Evolutionary conservation across 2,797 vertebrate species (phyloP), one percentile per base, ranked within the genome.

Genomic region (Oryzias sinensis): DNA sequence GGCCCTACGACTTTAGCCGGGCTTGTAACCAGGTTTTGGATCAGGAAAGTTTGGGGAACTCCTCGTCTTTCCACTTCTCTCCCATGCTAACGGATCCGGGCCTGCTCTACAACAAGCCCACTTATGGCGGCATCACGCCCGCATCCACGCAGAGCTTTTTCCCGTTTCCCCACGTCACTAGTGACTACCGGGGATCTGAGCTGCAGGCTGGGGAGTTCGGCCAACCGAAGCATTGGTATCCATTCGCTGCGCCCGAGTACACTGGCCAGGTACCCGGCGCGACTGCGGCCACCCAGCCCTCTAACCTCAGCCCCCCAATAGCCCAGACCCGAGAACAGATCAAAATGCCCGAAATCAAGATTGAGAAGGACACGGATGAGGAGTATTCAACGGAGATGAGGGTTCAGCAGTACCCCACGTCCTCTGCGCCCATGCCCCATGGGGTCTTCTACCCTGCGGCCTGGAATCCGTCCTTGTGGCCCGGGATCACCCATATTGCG

Each of bases 381-480:
- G 87, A 86, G 1, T 91, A 80, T 44, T 70, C 69, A 0, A 58
- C 79, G 1, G 88, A 89, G 37, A 29, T 72, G 1, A 89, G 88
- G 59, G 8, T 68, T 5, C 88, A 84, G 25, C 90, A 87, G 46
- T 90, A 83, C 57, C 73, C 70, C 2, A 60, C 68, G 0, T 65
- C 83, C 18, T 45, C 88, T 5, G 69, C 86, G 33, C 69, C 87
- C 9, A 72, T 90, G 77, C 40, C 88, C 40, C 85, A 86, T 3
- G 84, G 86, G 2, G 74, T 93, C 33, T 93, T 91, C 59, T 94
- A 92, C 50, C 53, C 87, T 0, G 62, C 88, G 7, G 73, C 89
- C 4, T 94, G 93, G 93, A 90, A 80, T 68, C 77, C 89, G 2
- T 77, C 90, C 4, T 92, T 93, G 58, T 94, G 93, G 93, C 89